Evolutionary conservation across 2,888 invertebrate species (phyloP).

Genomic region (Trichacis sp.): DNA sequence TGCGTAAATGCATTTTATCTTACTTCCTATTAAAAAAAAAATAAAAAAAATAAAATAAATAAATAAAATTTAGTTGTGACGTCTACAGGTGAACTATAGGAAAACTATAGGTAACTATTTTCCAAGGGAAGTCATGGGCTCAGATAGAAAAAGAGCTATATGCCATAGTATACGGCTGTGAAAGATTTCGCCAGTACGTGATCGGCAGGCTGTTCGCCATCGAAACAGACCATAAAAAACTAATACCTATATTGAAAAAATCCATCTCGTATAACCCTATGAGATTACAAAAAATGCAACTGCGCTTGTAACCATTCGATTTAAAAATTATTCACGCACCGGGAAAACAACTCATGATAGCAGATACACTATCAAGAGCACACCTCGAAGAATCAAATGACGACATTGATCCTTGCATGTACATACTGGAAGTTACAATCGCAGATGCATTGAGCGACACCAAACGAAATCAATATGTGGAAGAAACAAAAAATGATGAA

Average conservation of each 20-base stretch:
- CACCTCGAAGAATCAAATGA: constrained; percentile 5
- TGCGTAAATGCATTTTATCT: too few species aligned
- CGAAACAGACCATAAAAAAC: constrained; percentile 53
- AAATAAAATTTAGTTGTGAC: too few species aligned
- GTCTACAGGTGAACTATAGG: too few species aligned
- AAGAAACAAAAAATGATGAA: constrained; percentile 29
- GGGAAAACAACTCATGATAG: constrained; percentile 41
- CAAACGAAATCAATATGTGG: constrained; percentile 19
- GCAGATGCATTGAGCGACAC: constrained; percentile 21
- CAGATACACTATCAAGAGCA: constrained; percentile 42
- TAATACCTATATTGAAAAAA: constrained; percentile 18
- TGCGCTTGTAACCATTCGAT: constrained; percentile 38
- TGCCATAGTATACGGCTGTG: constrained; percentile 41
- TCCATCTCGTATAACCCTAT: constrained; percentile 9
- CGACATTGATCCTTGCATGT: constrained; percentile 22
- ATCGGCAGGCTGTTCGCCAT: constrained; percentile 40
- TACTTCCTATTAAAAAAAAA: too few species aligned
- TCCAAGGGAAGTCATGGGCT: too few species aligned
- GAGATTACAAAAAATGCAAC: constrained; percentile 41
- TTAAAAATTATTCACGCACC: constrained; percentile 32
- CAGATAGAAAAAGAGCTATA: constrained; percentile 39
- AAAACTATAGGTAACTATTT: too few species aligned
- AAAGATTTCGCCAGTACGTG: constrained; percentile 35
- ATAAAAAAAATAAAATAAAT: too few species aligned
- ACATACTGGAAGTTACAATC: constrained; percentile 23